Base-by-base conservation (phyloP, 2,888 invertebrate genomes). In the Acanthosepion pharaonis region DNA sequence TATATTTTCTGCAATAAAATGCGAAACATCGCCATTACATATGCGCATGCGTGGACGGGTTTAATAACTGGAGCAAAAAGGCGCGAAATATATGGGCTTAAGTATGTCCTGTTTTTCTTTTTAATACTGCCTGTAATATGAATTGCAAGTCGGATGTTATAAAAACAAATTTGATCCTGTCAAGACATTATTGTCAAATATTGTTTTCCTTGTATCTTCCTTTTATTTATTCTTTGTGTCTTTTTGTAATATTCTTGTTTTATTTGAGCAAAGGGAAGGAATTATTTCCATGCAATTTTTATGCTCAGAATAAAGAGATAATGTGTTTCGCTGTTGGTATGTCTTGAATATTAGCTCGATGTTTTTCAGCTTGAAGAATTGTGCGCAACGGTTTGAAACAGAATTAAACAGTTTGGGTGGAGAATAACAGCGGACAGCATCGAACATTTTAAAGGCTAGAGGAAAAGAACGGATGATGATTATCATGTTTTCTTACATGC, bases 101-200 rank as follows among this genome's bases (percentile, higher is more conserved):
- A 33, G 33, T 78, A 15, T 33, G 15, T n/a, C 23, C 18, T 15
- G n/a, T 33, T n/a, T 33, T n/a, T 28, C 25, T n/a, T n/a, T n/a
- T 78, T 78, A 78, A n/a, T 78, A 15, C 33, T 78, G 11, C 11
- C n/a, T 78, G 28, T 78, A 78, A 78, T 78, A 78, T 78, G 78
- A n/a, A 78, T 78, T n/a, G 78, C 78, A 78, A n/a, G 78, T n/a
- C n/a, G 28, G 28, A 78, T 78, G 78, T 28, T 78, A 78, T 78
- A 78, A n/a, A 78, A 78, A 9, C n/a, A 78, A 78, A 78, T n/a
- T 78, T 78, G n/a, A 78, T 78, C 78, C 28, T 78, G 78, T n/a
- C 78, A 78, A 78, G n/a, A n/a, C 78, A n/a, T n/a, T 78, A n/a
- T 78, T 78, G 78, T 78, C 78, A n/a, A 78, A 78, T 78, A 78